These are phyloP conservation scores for Catajapyx aquilonaris DNA, from an alignment of 1,140 invertebrate genomes.

Conservation along the genomic window DNA sequence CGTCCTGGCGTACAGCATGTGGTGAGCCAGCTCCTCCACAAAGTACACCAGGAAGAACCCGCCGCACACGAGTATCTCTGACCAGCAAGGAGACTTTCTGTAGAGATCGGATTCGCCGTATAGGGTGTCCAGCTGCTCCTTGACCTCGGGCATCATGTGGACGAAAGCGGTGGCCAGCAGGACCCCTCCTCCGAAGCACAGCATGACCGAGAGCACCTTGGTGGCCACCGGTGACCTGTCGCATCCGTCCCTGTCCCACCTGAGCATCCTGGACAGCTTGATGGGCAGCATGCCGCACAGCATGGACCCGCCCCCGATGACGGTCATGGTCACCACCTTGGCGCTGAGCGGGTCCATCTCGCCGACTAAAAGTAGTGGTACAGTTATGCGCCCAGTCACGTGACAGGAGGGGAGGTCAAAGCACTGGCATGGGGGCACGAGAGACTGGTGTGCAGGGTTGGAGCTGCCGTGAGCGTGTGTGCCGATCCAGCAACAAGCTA, in stretches of 20 bases:
- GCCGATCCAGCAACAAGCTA: too few species aligned
- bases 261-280: background rate
- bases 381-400: too few species aligned
- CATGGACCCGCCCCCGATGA: background rate
- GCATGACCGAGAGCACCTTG: slow-evolving; percentile 35
- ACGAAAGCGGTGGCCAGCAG: slow-evolving; percentile 57
- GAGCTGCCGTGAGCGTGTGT: too few species aligned
- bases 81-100: slow-evolving; percentile 33
- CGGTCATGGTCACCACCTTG: background rate
- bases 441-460: too few species aligned
- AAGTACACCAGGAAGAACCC: slow-evolving; percentile 64
- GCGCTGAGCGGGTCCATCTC: background rate
- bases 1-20: slow-evolving; percentile 16
- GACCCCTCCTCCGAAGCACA: slow-evolving; percentile 69
- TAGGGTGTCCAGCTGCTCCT: too few species aligned
- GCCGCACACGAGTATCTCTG: slow-evolving; percentile 44
- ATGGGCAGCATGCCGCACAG: background rate
- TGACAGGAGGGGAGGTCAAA: too few species aligned
- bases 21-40: slow-evolving; percentile 49
- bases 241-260: slow-evolving; percentile 12
- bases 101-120: too few species aligned
- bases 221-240: slow-evolving; percentile 20
- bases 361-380: too few species aligned
- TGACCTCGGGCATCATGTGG: slow-evolving; percentile 69
- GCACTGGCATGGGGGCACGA: too few species aligned